Conservation (phyloP, 30 jellyfish, hydroid and myxozoan species). For the Aurelia aurita region DNA sequence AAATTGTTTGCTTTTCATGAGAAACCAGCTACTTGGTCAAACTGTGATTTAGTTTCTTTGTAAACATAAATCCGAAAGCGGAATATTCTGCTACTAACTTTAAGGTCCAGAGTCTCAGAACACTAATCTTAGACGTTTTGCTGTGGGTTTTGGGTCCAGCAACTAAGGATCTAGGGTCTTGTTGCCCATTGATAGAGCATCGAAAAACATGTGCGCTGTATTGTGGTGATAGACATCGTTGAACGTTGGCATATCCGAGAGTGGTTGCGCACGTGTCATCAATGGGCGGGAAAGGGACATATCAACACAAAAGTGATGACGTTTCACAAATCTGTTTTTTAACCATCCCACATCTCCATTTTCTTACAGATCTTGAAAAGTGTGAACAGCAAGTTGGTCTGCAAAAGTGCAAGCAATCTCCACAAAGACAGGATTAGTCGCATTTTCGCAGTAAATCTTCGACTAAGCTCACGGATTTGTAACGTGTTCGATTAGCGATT, state of each 20-base stretch:
- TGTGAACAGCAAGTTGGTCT: constrained; percentile 71
- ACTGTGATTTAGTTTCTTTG: no score
- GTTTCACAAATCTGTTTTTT: constrained; percentile 8
- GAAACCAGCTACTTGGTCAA: no score
- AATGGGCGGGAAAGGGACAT: constrained; percentile 76
- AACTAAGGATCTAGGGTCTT: no score
- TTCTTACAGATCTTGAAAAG: constrained; percentile 58
- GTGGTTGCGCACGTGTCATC: constrained; percentile 75
- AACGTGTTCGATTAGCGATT: constrained; percentile 32
- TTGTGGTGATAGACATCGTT: constrained; percentile 45
- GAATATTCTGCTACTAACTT: no score
- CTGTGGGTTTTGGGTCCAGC: no score
- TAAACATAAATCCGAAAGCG: no score
- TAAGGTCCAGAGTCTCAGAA: no score
- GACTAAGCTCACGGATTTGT: constrained; percentile 67
- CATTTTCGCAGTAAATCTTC: constrained; percentile 74
- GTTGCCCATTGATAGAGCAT: not conserved
- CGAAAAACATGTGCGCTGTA: constrained; percentile 36
- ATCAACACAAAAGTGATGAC: constrained; percentile 54
- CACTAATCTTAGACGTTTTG: no score
- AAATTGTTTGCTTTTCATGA: no score
- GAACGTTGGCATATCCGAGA: constrained; percentile 39
- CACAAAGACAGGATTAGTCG: constrained; percentile 70
- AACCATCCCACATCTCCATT: constrained; percentile 32
- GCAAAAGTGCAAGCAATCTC: constrained; percentile 71